Percentiles rank a stretch among this genome's conserved stretches.
These are phyloP conservation scores for Miniopterus natalensis DNA, from an alignment of 2,113 vertebrate species.

Conservation along the genomic window DNA sequence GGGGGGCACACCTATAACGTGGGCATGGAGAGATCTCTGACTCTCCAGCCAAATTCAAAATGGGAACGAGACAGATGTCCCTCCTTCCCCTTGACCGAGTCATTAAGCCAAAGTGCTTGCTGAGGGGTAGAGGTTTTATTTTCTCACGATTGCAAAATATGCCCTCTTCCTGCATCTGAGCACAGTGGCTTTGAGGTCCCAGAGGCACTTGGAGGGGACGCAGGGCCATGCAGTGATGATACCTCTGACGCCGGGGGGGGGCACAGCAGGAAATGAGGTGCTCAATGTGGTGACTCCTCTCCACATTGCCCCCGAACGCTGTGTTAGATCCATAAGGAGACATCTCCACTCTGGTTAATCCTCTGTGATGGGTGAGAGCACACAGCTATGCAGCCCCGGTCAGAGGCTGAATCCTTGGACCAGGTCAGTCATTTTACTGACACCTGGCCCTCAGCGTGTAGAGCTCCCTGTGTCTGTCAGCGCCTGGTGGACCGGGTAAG, in stretches of 20 bases:
- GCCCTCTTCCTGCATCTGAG: background rate
- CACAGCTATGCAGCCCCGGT: background rate
- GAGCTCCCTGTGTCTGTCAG: background rate
- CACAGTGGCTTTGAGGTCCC: background rate
- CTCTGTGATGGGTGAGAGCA: background rate
- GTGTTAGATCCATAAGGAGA: background rate
- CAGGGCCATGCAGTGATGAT: fast-evolving
- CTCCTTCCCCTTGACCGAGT: background rate
- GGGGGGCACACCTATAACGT: fast-evolving
- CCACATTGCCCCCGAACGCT: background rate
- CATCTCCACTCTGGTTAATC: background rate
- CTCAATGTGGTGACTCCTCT: background rate
- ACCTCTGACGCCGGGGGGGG: background rate
- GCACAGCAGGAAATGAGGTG: background rate
- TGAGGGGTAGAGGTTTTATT: background rate
- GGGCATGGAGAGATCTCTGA: no score
- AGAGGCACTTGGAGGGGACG: background rate
- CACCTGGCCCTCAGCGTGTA: background rate
- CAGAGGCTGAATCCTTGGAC: background rate
- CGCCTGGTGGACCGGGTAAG: background rate
- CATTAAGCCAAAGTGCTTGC: background rate
- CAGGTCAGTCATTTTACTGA: background rate
- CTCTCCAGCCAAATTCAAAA: background rate
- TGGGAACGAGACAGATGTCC: background rate
- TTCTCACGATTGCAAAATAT: background rate